Conservation (phyloP, 2,797 vertebrate species). For the Falco berigora region DNA sequence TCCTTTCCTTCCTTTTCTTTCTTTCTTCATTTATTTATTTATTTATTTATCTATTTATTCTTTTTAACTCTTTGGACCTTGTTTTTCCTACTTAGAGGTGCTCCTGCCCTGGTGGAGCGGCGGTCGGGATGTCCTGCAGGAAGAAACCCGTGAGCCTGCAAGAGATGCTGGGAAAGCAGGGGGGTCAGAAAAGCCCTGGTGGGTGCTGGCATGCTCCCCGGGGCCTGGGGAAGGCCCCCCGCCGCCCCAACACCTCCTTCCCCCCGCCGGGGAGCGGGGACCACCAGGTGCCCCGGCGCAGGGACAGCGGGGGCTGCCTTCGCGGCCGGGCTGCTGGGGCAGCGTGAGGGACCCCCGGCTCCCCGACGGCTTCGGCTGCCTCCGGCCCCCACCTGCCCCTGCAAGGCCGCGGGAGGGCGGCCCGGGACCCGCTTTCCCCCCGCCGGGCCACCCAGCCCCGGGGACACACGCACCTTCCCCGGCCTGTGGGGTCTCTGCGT, state of each 20-base stretch:
- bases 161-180: not conserved
- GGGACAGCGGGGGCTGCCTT: not conserved
- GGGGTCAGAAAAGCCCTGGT: not conserved
- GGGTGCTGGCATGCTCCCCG: not conserved
- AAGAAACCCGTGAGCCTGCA: not conserved
- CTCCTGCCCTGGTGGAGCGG: no score
- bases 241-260: no score
- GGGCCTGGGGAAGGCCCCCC: not conserved
- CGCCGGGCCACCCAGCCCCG: not conserved
- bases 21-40: no score
- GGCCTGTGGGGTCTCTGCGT: no score
- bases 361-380: not conserved
- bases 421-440: no score
- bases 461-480: no score
- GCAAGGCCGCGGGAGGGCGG: no score
- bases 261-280: no score
- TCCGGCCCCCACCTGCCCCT: not conserved
- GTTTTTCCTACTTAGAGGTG: not conserved
- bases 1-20: no score
- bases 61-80: not conserved
- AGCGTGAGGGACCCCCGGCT: not conserved
- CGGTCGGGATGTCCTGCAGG: not conserved
- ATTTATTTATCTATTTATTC: not conserved
- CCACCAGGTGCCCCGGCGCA: not conserved
- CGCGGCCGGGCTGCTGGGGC: no score